phyloP scores from a whole-genome alignment of 2,888 invertebrate genomes.

The Mesorhabditis spiculigera region DNA sequence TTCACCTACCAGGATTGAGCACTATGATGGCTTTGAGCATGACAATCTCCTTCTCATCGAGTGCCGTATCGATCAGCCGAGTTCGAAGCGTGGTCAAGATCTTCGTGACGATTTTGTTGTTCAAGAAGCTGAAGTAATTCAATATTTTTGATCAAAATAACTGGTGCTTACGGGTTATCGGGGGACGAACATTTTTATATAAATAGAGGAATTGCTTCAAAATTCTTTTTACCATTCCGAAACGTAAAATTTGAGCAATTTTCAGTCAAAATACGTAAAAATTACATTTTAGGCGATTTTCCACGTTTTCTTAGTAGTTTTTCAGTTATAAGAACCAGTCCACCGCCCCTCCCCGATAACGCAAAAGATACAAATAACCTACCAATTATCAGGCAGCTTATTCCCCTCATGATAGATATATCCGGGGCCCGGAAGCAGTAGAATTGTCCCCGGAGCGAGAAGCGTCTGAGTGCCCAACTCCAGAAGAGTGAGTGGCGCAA shows the following conservation, averaged over 20 bases:
- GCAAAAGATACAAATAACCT: neutral
- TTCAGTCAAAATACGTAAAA: too few relatives aligned
- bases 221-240: too few relatives aligned
- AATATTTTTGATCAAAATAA: too few relatives aligned
- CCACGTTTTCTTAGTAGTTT: too few relatives aligned
- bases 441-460: neutral
- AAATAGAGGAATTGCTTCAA: too few relatives aligned
- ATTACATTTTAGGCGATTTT: too few relatives aligned
- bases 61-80: slow-evolving; percentile 32
- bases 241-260: too few relatives aligned
- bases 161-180: neutral
- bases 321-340: too few relatives aligned
- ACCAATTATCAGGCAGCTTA: neutral
- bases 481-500: slow-evolving; percentile 42
- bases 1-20: slow-evolving; percentile 25
- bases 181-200: too few relatives aligned
- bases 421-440: neutral
- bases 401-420: neutral
- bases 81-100: slow-evolving; percentile 36
- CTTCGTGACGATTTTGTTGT: slow-evolving; percentile 37
- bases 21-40: slow-evolving; percentile 44
- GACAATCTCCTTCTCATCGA: slow-evolving; percentile 40
- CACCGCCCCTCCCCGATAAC: too few relatives aligned
- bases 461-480: slow-evolving; percentile 27
- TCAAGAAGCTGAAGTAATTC: slow-evolving; percentile 38